phyloP scores from a whole-genome alignment of 2,113 vertebrate species.

The Cynoglossus semilaevis region DNA sequence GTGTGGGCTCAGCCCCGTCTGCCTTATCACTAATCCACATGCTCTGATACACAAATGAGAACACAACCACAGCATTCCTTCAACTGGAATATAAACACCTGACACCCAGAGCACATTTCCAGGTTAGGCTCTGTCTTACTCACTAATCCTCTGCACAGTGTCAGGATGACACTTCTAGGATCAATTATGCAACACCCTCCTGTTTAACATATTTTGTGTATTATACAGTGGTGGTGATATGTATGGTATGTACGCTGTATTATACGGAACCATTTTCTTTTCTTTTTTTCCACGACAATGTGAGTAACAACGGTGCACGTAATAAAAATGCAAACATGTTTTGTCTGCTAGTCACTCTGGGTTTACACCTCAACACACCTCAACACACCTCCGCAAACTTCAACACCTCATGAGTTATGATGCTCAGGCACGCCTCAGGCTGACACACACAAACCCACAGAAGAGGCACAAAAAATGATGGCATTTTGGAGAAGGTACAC shows the following conservation, averaged over 20 bases:
- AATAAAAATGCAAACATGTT: conserved; percentile 52
- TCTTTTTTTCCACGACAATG: conserved; percentile 11
- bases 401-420: conserved; percentile 61
- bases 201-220: background rate
- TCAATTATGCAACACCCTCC: background rate
- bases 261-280: too few species aligned
- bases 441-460: conserved; percentile 14
- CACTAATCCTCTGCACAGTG: background rate
- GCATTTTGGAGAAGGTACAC: conserved; percentile 23
- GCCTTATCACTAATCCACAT: conserved; percentile 47
- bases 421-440: conserved; percentile 57
- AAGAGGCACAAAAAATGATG: background rate
- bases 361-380: conserved; percentile 61
- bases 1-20: conserved; percentile 59
- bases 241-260: too few species aligned
- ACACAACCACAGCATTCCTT: conserved; percentile 43
- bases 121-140: conserved; percentile 5
- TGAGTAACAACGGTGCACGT: conserved; percentile 33
- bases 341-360: conserved; percentile 58
- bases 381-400: conserved; percentile 60
- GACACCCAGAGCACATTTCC: conserved; percentile 2
- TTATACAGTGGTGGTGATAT: background rate
- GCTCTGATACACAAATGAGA: conserved; percentile 43
- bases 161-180: background rate
- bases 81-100: conserved; percentile 45